Evolutionary conservation across 2,797 vertebrate species (phyloP).

Genomic region (Hapalemur alaotrensis): DNA sequence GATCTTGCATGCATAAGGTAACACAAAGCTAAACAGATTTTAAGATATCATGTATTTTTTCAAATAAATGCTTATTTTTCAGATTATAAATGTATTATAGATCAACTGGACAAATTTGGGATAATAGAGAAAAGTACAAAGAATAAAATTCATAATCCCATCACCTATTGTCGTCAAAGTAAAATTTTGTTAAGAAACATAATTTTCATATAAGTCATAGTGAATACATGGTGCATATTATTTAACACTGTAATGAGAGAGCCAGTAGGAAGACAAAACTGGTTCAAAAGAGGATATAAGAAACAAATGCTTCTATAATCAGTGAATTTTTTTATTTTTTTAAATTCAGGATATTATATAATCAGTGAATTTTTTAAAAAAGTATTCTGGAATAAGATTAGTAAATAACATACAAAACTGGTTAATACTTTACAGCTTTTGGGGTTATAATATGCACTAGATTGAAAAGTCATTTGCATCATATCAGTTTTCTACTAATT

Average conservation of each 20-base stretch:
- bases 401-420: background rate
- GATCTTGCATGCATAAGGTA: background rate
- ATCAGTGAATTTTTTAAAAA: background rate
- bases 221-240: background rate
- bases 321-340: background rate
- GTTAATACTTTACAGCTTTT: background rate
- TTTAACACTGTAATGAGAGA: background rate
- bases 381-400: background rate
- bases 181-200: conserved; percentile 12
- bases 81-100: background rate
- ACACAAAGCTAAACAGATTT: conserved; percentile 14
- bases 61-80: background rate
- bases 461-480: background rate
- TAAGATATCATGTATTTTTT: background rate
- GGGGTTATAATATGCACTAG: background rate
- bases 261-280: background rate
- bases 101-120: background rate
- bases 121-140: background rate
- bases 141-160: background rate
- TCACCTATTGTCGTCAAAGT: background rate
- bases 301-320: background rate
- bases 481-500: conserved; percentile 12
- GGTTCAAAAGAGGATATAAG: background rate
- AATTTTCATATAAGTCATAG: conserved; percentile 24
- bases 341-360: background rate